Conservation (phyloP, 1,140 invertebrate genomes). For the Drosophila repletoides region DNA sequence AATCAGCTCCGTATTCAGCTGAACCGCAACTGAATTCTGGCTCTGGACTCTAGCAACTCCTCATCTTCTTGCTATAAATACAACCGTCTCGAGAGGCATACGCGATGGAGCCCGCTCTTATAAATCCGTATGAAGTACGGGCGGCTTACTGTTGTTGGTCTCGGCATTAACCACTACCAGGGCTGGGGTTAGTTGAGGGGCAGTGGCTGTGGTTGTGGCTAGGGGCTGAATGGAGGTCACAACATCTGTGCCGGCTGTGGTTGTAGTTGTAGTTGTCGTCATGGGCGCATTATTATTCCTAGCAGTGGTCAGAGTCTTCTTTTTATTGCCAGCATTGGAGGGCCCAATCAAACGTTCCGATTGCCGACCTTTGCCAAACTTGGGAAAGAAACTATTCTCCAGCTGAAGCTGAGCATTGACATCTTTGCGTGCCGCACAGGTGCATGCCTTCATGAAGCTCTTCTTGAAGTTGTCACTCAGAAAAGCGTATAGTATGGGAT, state of each 20-base stretch:
- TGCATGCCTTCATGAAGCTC: constrained; percentile 95
- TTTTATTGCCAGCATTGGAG: constrained; percentile 37
- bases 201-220: background rate
- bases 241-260: constrained; percentile 55
- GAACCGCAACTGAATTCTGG: background rate
- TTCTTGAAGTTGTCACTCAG: constrained; percentile 97
- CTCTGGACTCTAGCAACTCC: constrained; percentile 6
- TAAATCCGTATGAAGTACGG: constrained; percentile 79
- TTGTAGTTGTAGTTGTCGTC: constrained; percentile 65
- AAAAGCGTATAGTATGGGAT: constrained; percentile 98
- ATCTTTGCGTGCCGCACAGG: constrained; percentile 91
- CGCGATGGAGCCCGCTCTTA: constrained; percentile 57
- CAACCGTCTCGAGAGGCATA: constrained; percentile 70
- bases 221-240: constrained; percentile 54
- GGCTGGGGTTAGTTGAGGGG: constrained; percentile 17
- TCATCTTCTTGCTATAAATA: constrained; percentile 69
- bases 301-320: constrained; percentile 26
- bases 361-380: constrained; percentile 81
- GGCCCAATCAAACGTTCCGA: constrained; percentile 62
- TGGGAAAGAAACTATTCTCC: constrained; percentile 95
- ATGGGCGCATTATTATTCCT: constrained; percentile 64
- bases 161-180: constrained; percentile 59
- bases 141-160: constrained; percentile 63
- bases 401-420: constrained; percentile 93
- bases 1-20: constrained; percentile 33